phyloP scores from a whole-genome alignment of 2,113 vertebrate genomes.

The Progne subis region DNA sequence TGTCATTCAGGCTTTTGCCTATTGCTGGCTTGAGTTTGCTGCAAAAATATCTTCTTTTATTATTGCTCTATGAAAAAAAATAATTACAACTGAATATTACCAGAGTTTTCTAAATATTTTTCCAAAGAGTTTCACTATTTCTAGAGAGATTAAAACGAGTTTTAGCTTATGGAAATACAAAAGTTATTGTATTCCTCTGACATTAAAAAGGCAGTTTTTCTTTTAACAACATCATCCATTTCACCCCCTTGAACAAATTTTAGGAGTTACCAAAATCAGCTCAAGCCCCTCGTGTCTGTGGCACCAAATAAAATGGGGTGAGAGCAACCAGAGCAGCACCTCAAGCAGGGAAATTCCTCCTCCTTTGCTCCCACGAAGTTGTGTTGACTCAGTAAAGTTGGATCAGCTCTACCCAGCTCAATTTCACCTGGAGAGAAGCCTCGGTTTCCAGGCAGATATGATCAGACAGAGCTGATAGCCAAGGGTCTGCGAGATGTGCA shows the following conservation, averaged over 20 bases:
- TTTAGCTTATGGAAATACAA: not conserved
- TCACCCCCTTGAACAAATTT: not conserved
- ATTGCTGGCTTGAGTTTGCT: not conserved
- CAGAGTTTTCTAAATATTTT: not conserved
- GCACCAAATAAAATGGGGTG: not conserved
- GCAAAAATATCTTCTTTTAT: constrained; percentile 55
- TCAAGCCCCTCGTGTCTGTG: rapidly evolving
- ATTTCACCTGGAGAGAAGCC: not conserved
- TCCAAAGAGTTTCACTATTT: not conserved
- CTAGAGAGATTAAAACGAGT: not conserved
- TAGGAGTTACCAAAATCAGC: not conserved
- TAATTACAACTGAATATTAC: not conserved
- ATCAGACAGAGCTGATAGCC: not conserved
- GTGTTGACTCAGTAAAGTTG: rapidly evolving
- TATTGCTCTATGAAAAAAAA: constrained; percentile 33
- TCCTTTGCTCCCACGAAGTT: not conserved
- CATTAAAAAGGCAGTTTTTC: not conserved
- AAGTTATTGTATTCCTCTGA: not conserved
- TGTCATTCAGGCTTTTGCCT: not conserved
- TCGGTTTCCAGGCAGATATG: not conserved
- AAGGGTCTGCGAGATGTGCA: not conserved
- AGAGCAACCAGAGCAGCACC: not conserved
- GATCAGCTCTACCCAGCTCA: not conserved
- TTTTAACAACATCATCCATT: not conserved
- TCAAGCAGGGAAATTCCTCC: not conserved